Evolutionary conservation across 2,888 invertebrate species (phyloP).

Genomic region (Cenopis cana): DNA sequence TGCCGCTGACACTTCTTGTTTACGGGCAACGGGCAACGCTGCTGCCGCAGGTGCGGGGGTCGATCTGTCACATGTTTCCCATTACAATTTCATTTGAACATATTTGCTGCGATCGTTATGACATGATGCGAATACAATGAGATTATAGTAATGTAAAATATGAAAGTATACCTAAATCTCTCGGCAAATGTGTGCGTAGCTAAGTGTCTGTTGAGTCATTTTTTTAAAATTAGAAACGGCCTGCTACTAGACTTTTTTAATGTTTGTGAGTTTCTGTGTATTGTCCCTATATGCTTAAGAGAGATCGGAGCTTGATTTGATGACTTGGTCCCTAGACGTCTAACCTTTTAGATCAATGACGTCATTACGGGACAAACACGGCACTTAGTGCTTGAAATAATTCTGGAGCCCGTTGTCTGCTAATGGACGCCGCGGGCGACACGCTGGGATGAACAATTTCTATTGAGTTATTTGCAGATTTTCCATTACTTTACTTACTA

Average conservation of each 20-base stretch:
- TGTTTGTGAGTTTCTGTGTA: no score
- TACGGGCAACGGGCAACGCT: neutral
- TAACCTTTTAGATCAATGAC: conserved; percentile 14
- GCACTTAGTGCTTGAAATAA: conserved; percentile 10
- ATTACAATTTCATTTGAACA: no score
- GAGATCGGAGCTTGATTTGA: no score
- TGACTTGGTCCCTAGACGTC: neutral
- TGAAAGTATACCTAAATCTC: no score
- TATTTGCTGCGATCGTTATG: no score
- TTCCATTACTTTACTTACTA: conserved; percentile 2
- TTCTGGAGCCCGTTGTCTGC: conserved; percentile 18
- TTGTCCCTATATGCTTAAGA: no score
- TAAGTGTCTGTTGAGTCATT: no score
- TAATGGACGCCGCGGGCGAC: conserved; percentile 23
- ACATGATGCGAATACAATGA: no score
- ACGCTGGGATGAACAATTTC: neutral
- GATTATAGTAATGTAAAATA: no score
- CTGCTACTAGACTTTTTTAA: no score
- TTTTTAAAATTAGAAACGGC: no score
- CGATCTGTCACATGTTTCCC: neutral
- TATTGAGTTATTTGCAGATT: conserved; percentile 19
- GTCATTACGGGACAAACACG: neutral
- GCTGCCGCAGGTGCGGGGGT: neutral
- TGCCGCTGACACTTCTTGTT: conserved; percentile 45
- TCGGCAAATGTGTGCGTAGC: no score